Base-by-base conservation (phyloP, 2,888 invertebrate species). In the Sesia apiformis region DNA sequence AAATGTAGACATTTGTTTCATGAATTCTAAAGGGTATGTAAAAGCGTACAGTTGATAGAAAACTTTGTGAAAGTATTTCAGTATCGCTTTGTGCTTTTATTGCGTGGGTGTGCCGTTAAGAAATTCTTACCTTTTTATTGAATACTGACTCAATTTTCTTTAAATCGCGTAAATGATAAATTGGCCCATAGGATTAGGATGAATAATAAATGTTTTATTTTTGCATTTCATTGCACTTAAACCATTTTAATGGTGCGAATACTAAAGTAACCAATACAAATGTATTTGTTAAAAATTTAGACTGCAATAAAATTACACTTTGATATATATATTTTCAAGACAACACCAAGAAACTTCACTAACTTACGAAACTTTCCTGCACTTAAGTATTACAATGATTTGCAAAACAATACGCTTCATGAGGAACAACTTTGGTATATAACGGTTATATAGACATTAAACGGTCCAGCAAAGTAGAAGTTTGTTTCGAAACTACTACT, bases 401-500 rank as follows among this genome's bases (percentile, higher is more conserved):
- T 66, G 62, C 62, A 58, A 52, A 64, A 67, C 61, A 60, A 58
- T 59, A 62, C 63, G 60, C 60, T 60, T 49, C 58, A 60, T 63
- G 62, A 58, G 60, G 40, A 62, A 58, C 61, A 57, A 59, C 61
- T 63, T 65, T 56, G 53, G 55, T 57, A 51, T 39, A 39, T 38
- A 52, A 52, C 39, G 40, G 40, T 40, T 52, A 52, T 23, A 40
- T 53, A 54, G 49, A 55, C 52, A 51, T 52, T 52, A 61, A 65
- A 60, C 56, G 58, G 60, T 64, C 61, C 62, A 60, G 58, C 61
- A 61, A 69, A 67, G 65, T 62, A 62, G 70, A 76, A 79, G 70
- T 78, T 79, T 74, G 70, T 72, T 75, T 52, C 63, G 53, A 57
- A 74, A 68, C 74, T 70, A 63, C 65, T 59, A 69, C 57, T 69